Evolutionary conservation across 2,888 invertebrate species (phyloP).

Genomic region (Dichetophora obliterata): DNA sequence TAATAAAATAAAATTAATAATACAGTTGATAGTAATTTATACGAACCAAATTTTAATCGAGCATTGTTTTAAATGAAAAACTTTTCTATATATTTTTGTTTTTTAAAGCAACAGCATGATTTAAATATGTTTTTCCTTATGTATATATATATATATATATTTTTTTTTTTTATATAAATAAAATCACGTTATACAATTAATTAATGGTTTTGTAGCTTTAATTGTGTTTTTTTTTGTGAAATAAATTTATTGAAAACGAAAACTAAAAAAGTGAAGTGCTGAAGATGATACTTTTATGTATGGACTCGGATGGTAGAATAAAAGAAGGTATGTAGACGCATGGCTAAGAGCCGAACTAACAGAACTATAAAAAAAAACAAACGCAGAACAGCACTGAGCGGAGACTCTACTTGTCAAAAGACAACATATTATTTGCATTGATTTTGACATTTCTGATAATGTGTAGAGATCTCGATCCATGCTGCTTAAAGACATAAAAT

Average conservation of each 20-base stretch:
- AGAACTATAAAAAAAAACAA: too few species aligned
- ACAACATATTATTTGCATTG: too few species aligned
- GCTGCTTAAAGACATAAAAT: too few species aligned
- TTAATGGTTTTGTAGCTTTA: background rate
- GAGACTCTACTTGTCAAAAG: too few species aligned
- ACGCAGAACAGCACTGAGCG: too few species aligned
- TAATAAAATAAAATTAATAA: background rate
- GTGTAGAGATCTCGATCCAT: too few species aligned
- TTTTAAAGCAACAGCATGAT: slow-evolving; percentile 33
- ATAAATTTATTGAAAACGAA: background rate
- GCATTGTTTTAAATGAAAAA: background rate
- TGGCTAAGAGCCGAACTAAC: too few species aligned
- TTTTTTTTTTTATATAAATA: background rate
- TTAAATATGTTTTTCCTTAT: slow-evolving; percentile 3
- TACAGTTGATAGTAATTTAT: too few species aligned
- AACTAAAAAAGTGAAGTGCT: background rate
- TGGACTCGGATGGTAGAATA: too few species aligned
- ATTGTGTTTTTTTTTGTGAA: slow-evolving; percentile 23
- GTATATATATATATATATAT: too few species aligned
- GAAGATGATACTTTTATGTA: background rate
- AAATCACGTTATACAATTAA: slow-evolving; percentile 17
- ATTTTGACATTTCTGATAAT: too few species aligned
- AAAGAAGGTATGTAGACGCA: too few species aligned
- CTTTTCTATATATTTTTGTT: background rate
- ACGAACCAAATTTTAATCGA: background rate